phyloP scores from a whole-genome alignment of 2,888 invertebrate genomes.

The Taenaris catops region DNA sequence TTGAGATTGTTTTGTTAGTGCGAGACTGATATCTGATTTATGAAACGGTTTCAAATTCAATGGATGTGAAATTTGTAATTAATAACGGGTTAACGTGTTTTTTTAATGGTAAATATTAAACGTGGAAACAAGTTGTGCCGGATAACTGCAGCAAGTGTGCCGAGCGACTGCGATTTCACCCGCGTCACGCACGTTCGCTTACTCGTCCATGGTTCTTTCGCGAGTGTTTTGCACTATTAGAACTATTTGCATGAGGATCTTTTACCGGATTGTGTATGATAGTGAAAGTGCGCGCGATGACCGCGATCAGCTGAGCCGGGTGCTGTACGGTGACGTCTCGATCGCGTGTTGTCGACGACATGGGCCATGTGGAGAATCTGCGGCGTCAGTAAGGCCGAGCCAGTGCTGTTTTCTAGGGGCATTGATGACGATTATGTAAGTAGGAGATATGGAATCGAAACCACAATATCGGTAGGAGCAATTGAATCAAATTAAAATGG shows the following conservation, averaged over 20 bases:
- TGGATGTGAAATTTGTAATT: too few species aligned
- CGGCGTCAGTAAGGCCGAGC: constrained; percentile 71
- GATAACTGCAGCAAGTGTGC: constrained; percentile 59
- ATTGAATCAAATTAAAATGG: too few species aligned
- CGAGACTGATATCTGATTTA: too few species aligned
- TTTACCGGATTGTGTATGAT: constrained; percentile 27
- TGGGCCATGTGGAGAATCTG: constrained; percentile 78
- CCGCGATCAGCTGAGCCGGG: constrained; percentile 53
- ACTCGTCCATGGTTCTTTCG: constrained; percentile 45
- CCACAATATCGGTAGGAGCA: too few species aligned
- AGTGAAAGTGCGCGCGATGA: constrained; percentile 69
- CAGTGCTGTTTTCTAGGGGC: constrained; percentile 55
- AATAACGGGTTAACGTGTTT: background rate
- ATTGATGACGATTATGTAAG: constrained; percentile 63
- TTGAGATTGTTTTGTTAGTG: too few species aligned
- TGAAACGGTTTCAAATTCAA: too few species aligned
- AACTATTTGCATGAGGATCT: constrained; percentile 49
- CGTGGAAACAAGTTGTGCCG: constrained; percentile 40
- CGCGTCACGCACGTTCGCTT: constrained; percentile 66
- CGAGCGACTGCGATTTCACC: constrained; percentile 61
- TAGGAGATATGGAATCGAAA: too few species aligned
- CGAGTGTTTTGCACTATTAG: constrained; percentile 51
- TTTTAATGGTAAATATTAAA: constrained; percentile 1
- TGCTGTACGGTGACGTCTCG: constrained; percentile 39
- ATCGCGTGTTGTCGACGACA: constrained; percentile 54